phyloP scores from a whole-genome alignment of 2,113 vertebrate genomes.

The Leptobrachium leishanense region DNA sequence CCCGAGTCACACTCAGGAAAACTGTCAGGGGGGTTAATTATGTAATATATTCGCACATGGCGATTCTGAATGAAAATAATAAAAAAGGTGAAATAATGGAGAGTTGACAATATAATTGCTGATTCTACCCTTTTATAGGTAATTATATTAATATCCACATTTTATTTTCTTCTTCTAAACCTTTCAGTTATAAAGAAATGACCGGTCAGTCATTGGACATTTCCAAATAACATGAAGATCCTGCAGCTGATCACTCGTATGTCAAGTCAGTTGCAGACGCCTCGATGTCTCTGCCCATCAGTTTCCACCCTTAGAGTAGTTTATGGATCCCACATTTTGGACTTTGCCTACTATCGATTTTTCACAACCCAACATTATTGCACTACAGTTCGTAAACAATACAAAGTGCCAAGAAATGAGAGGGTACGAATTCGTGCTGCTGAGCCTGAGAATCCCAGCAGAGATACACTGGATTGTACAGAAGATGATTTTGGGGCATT shows the following conservation, averaged over 20 bases:
- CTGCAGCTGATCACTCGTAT: not conserved
- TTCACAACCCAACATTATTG: not conserved
- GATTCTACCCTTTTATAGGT: too few species aligned
- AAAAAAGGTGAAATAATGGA: too few species aligned
- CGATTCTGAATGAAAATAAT: too few species aligned
- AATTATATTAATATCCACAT: not conserved
- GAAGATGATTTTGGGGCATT: conserved; percentile 67
- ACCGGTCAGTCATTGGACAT: not conserved
- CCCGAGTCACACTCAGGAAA: too few species aligned
- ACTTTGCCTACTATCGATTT: not conserved
- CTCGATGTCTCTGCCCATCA: not conserved
- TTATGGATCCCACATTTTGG: not conserved
- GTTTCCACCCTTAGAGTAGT: not conserved
- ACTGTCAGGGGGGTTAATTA: too few species aligned
- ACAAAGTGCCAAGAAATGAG: not conserved
- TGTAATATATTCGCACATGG: too few species aligned
- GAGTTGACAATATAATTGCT: too few species aligned
- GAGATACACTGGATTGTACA: conserved; percentile 5
- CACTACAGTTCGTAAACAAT: not conserved
- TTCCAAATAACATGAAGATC: not conserved
- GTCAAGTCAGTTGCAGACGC: not conserved
- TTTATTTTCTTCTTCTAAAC: not conserved
- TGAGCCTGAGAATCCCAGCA: not conserved
- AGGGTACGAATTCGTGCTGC: not conserved
- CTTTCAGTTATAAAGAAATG: not conserved